phyloP scores from a whole-genome alignment of 2,113 vertebrate species.

The Apodemus sylvaticus region DNA sequence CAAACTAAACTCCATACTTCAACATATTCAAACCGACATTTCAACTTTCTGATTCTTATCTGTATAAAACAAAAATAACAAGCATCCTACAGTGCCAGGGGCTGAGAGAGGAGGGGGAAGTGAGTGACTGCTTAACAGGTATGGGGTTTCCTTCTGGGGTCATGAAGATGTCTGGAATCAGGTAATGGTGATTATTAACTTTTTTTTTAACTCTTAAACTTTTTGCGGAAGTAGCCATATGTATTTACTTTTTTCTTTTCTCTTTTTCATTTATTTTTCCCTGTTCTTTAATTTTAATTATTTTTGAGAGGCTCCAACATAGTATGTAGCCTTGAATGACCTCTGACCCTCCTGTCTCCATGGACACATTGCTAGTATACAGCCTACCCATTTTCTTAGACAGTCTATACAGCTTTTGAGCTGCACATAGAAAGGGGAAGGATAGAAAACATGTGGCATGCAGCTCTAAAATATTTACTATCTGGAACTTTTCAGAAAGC shows the following conservation, averaged over 20 bases:
- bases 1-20: background rate
- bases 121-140: background rate
- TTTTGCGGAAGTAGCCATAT: background rate
- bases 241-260: background rate
- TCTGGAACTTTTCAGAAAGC: constrained; percentile 32
- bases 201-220: background rate
- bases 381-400: background rate
- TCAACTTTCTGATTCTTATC: background rate
- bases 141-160: background rate
- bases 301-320: no score
- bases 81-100: background rate
- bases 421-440: background rate
- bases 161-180: background rate
- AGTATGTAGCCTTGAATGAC: no score
- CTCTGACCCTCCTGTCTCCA: no score
- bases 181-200: background rate
- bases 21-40: background rate
- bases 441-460: background rate
- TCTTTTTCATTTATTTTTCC: no score
- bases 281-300: no score
- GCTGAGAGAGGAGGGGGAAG: background rate
- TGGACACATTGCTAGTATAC: no score
- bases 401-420: background rate
- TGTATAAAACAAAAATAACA: background rate
- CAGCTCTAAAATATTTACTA: constrained; percentile 4